Conservation (phyloP, 2,113 vertebrate genomes). For the Cranoglanis bouderius region DNA sequence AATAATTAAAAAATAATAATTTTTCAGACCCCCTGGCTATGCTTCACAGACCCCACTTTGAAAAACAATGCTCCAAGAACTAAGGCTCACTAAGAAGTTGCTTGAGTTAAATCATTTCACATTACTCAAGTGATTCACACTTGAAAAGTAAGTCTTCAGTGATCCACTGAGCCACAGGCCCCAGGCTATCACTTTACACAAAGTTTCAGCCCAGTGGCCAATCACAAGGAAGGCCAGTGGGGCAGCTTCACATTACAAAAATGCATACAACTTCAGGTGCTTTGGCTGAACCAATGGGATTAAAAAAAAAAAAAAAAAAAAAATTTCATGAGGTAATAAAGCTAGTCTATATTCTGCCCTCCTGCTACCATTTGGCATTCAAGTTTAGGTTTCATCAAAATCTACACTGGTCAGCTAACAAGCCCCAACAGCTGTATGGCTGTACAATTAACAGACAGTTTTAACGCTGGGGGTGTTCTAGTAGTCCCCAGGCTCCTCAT, state of each 20-base stretch:
- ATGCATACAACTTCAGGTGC: slow-evolving; percentile 9
- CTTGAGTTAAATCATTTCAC: neutral
- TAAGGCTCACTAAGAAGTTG: neutral
- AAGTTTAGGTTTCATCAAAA: slow-evolving; percentile 3
- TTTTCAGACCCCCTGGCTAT: neutral
- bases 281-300: neutral
- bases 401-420: neutral
- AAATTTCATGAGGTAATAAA: neutral
- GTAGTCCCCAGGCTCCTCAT: neutral
- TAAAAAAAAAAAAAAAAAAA: neutral
- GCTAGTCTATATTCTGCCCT: neutral
- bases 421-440: neutral
- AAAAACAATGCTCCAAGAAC: neutral
- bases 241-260: slow-evolving; percentile 25
- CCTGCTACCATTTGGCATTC: neutral
- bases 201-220: slow-evolving; percentile 34
- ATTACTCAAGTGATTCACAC: neutral
- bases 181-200: slow-evolving; percentile 35
- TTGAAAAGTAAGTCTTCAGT: neutral
- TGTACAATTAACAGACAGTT: neutral
- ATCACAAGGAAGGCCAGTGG: slow-evolving; percentile 27
- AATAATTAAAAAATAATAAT: neutral
- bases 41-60: neutral
- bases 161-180: slow-evolving; percentile 5
- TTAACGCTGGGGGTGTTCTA: neutral